Evolutionary conservation across 2,888 invertebrate genomes (phyloP), one percentile per base, ranked within the genome.

Genomic region (Deilephila elpenor): DNA sequence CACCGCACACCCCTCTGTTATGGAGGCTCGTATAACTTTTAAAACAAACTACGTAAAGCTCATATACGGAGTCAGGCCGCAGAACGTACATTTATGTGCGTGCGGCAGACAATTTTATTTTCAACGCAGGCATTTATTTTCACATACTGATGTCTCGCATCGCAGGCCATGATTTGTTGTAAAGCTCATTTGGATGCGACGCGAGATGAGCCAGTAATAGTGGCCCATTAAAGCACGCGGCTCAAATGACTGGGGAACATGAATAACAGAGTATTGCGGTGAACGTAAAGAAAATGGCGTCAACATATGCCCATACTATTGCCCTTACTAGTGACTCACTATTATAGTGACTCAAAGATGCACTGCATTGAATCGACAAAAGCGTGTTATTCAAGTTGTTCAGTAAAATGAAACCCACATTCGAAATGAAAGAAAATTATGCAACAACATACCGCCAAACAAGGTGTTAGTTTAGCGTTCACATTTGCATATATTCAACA

Each of bases 121-220:
- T 67, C 53, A 64, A 70, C 61, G 56, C 70, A 71, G 71, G 70
- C 71, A 75, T 71, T 76, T 75, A 60, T 76, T 75, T 74, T 74
- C 70, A 74, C 77, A 77, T 82, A 76, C 74, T 32, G 70, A n/a
- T 71, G 53, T 56, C 56, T 29, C 11, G 17, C 14, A 8, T 32
- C 70, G 37, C 53, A 44, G 56, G 71, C 74, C 71, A 73, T 77
- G 80, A 78, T 84, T 84, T 85, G 82, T 83, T 67, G 67, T 67
- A 75, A 80, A 79, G 78, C 83, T 86, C 84, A 88, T 88, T 88
- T 85, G 81, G 82, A 88, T 88, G 86, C 87, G 75, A 82, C 80
- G 83, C 81, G 80, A 84, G 84, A 80, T 78, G 80, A 81, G 80
- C 77, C 82, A 74, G 77, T 88, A 88, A 88, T 87, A 80, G 83